Evolutionary conservation across 2,113 vertebrate genomes (phyloP).

Genomic region (Halcyon senegalensis): DNA sequence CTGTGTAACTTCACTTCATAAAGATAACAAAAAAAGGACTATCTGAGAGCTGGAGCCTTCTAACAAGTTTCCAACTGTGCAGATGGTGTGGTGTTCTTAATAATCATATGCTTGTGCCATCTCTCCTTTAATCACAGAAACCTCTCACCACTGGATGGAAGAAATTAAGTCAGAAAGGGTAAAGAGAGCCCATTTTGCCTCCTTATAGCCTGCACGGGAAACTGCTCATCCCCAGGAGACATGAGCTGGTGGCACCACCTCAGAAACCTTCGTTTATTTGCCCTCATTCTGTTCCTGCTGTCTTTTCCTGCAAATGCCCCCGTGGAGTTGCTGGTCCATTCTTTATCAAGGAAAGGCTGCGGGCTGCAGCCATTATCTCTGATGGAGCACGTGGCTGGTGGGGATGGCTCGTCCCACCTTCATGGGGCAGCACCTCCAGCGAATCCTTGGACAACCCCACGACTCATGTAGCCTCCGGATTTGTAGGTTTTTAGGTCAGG

Average conservation of each 20-base stretch:
- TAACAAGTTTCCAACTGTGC: conserved; percentile 58
- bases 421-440: neutral
- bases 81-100: conserved; percentile 20
- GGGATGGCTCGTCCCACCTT: neutral
- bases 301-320: neutral
- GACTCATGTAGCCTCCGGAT: fast-evolving
- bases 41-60: neutral
- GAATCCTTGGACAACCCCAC: neutral
- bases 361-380: neutral
- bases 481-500: neutral
- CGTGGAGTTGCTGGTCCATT: neutral
- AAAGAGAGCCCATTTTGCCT: conserved; percentile 28
- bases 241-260: neutral
- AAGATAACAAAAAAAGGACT: conserved; percentile 20
- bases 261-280: neutral
- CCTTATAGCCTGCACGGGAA: neutral
- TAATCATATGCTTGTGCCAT: conserved; percentile 16
- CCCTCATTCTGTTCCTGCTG: neutral
- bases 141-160: conserved; percentile 28
- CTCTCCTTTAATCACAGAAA: conserved; percentile 58
- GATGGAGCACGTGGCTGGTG: neutral
- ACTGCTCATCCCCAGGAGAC: neutral
- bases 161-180: conserved; percentile 28
- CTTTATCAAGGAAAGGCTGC: neutral
- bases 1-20: neutral